A percentile compares a stretch with the other conserved stretches of the same genome.
These are phyloP conservation scores for Barbus barbus DNA, from an alignment of 2,113 vertebrate genomes.

Conservation along the genomic window DNA sequence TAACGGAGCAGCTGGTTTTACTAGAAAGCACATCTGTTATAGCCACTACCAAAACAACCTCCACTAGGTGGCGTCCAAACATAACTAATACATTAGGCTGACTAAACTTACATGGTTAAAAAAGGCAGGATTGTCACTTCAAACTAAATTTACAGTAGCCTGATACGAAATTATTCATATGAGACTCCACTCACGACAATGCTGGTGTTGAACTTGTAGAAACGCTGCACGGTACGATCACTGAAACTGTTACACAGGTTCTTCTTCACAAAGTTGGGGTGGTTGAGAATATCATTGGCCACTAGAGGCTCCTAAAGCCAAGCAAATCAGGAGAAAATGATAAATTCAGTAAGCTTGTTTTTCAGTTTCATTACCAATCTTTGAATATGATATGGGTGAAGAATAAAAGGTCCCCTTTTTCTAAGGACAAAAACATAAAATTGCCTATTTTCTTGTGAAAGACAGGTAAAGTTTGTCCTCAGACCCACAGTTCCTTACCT, in stretches of 20 bases:
- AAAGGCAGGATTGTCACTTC: not conserved
- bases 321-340: not conserved
- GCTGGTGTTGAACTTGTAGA: slow-evolving; percentile 98
- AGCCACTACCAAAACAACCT: not conserved
- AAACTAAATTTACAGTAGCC: not conserved
- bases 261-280: slow-evolving; percentile 98
- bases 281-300: slow-evolving; percentile 97
- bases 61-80: slow-evolving; percentile 59
- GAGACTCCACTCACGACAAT: slow-evolving; percentile 79
- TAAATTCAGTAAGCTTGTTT: not conserved
- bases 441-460: too few species aligned
- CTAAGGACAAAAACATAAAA: too few species aligned
- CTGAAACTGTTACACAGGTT: slow-evolving; percentile 99
- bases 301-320: slow-evolving; percentile 89
- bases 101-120: not conserved
- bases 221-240: slow-evolving; percentile 95
- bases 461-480: too few species aligned
- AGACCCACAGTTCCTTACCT: slow-evolving; percentile 85
- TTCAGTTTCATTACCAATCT: not conserved
- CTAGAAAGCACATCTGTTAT: too few species aligned
- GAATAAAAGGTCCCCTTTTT: too few species aligned
- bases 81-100: not conserved
- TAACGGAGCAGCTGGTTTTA: too few species aligned
- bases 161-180: not conserved
- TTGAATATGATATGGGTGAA: not conserved